phyloP scores from a whole-genome alignment of 2,113 vertebrate genomes.

The Bubo scandiacus region DNA sequence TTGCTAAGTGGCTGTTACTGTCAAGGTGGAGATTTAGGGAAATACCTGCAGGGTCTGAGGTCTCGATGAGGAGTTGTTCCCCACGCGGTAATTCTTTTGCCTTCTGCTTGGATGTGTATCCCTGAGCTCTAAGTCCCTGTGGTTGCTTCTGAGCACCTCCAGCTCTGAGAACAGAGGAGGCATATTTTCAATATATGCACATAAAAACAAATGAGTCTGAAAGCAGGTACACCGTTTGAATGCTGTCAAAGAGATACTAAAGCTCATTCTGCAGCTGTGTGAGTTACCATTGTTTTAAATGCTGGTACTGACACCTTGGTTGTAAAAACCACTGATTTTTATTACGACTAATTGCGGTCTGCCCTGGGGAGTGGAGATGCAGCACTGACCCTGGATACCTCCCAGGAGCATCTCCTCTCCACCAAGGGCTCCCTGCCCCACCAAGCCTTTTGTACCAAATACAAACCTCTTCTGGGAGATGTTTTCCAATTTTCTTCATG shows the following conservation, averaged over 20 bases:
- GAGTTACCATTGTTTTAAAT: not conserved
- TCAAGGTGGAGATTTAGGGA: not conserved
- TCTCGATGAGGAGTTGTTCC: not conserved
- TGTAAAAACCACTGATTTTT: not conserved
- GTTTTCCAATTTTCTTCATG: not conserved
- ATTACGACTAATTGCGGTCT: not conserved
- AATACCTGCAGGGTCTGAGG: not conserved
- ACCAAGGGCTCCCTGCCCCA: rapidly evolving
- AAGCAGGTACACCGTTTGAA: not conserved
- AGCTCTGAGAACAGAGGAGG: not conserved
- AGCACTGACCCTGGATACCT: not conserved
- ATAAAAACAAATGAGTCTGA: not conserved
- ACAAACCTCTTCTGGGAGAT: rapidly evolving
- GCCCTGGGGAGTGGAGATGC: not conserved
- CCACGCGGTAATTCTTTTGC: not conserved
- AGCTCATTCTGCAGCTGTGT: not conserved
- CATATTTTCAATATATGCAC: rapidly evolving
- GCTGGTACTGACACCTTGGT: not conserved
- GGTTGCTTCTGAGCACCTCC: not conserved
- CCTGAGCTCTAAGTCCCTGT: not conserved
- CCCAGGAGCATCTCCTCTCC: not conserved
- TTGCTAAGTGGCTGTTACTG: not conserved
- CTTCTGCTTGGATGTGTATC: not conserved
- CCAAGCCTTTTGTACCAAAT: not conserved
- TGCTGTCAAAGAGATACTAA: not conserved